Evolutionary conservation across 2,113 vertebrate species (phyloP), one percentile per base, ranked within the genome.

Genomic region (Bathybates hornii): DNA sequence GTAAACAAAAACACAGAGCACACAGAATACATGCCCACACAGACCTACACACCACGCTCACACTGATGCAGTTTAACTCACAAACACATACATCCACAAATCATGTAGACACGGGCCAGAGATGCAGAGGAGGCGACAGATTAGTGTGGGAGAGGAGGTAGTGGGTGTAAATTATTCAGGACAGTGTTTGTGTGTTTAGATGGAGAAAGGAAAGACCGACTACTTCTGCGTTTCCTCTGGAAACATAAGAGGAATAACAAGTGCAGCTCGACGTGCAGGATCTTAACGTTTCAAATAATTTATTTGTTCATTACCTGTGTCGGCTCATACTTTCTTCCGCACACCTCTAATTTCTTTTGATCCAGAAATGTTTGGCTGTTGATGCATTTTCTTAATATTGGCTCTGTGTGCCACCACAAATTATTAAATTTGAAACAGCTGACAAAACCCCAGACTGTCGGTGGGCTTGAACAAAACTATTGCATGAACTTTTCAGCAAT

Each of bases 91-190:
- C 8, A n/a, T 16, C 57, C 43, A 86, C 73, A 50, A 66, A 79
- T 16, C 29, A 34, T 76, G 29, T 50, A 21, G 13, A 81, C 71
- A 53, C n/a, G 48, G 27, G 81, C 76, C 53, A 6, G 36, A 50
- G 29, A 52, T 6, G 5, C 73, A 53, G 88, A 82, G 79, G 63
- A 90, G 86, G 87, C 84, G 86, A 89, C 92, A 85, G 89, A 89
- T 90, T 63, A 68, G 52, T 63, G 50, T 27, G 79, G 81, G 83
- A 81, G 68, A 89, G 85, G 66, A 87, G 87, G 87, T 27, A 24
- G 88, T 82, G 81, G 48, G 73, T 59, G 59, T 90, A 13, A 93
- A 93, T 93, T 87, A 93, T 92, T 91, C 81, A 92, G 80, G 80
- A 85, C 16, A 63, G 86, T 82, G 89, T 85, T 63, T 82, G 38